Base-by-base conservation (phyloP, 2,888 invertebrate genomes). In the Polymixis flavicincta region DNA sequence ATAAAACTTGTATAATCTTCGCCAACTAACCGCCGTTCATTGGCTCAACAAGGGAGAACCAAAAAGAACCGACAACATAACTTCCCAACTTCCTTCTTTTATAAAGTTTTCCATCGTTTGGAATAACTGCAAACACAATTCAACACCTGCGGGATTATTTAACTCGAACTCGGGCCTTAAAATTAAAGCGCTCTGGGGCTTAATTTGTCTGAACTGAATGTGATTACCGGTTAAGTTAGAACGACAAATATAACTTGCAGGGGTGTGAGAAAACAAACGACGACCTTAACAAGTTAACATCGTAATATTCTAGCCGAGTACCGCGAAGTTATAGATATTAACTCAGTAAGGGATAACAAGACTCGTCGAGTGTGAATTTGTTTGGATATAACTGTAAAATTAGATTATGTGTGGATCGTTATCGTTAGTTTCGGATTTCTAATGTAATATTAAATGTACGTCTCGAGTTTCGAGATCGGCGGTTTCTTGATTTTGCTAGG, bases 61-160 rank as follows among this genome's bases (percentile, higher is more conserved):
- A 82, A 88, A 87, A 87, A 87, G 85, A 85, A 74, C 75, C 69
- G 66, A 71, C 75, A 81, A 82, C 83, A 84, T 80, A 89, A 90
- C 85, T 89, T 87, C 75, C 22, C 61, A 86, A 90, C 85, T 90
- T 88, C 74, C 63, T 76, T 80, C 82, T 84, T 85, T 90, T 85
- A 88, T 79, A 89, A 92, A 93, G 89, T 93, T 93, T 85, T 82
- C 82, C 87, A 86, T 87, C 88, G 88, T 89, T 90, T 88, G 89
- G 80, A 91, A 91, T 90, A 92, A 91, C 89, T 90, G 90, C 88
- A 89, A 90, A 92, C 90, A 92, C 89, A 91, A 89, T 89, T 89
- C 89, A 86, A 88, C 91, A 93, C 92, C 92, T 92, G 92, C 83
- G 91, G 91, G 91, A 91, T 90, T 90, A 89, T 89, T 91, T 88